phyloP scores from a whole-genome alignment of 2,888 invertebrate genomes.

The Scotopteryx bipunctaria region DNA sequence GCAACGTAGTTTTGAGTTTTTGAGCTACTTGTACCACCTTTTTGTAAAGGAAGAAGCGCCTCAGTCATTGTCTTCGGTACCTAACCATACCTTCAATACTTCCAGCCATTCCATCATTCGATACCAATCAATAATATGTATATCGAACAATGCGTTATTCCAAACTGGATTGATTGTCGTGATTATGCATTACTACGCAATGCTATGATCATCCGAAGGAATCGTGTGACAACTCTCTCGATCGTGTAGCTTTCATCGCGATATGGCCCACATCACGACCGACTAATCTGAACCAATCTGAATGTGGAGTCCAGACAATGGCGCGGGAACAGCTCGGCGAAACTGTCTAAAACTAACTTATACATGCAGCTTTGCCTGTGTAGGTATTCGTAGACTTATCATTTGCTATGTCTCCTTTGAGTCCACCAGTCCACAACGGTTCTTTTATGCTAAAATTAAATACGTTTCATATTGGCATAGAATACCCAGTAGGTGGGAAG shows the following conservation, averaged over 20 bases:
- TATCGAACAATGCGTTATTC: constrained; percentile 4
- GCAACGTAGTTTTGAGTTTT: no score
- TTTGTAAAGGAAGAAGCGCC: no score
- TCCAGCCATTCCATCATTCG: no score
- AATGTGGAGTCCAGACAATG: constrained; percentile 32
- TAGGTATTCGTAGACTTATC: no score
- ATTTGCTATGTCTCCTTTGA: no score
- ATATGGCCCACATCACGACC: constrained; percentile 64
- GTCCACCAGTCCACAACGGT: background rate
- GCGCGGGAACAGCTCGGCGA: constrained; percentile 33
- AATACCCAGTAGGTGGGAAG: no score
- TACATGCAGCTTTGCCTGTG: background rate
- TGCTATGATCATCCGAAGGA: constrained; percentile 46
- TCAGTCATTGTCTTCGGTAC: no score
- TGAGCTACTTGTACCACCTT: no score
- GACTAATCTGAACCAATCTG: constrained; percentile 54
- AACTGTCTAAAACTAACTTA: constrained; percentile 13
- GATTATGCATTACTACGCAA: constrained; percentile 29
- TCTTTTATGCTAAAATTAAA: background rate
- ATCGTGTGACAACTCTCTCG: constrained; percentile 55
- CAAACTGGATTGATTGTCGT: constrained; percentile 30
- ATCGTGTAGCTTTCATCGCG: constrained; percentile 74
- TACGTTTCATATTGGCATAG: no score
- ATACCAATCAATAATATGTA: no score
- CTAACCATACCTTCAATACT: no score